Conservation (phyloP, 1,140 invertebrate species). For the Chlorops oryzae region DNA sequence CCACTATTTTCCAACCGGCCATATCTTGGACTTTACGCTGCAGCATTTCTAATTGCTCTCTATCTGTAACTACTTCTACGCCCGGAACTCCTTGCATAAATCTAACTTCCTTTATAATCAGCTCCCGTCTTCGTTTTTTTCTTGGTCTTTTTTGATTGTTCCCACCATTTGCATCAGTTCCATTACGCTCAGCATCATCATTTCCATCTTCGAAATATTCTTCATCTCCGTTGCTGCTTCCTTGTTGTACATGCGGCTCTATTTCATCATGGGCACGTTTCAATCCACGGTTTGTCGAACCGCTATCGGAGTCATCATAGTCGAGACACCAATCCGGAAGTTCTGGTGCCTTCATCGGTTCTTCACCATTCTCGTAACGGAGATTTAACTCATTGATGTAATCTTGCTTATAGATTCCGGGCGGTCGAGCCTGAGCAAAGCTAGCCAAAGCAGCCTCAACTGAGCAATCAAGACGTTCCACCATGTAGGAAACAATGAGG, state of each 20-base stretch:
- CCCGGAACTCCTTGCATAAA: constrained; percentile 80
- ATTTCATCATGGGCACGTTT: constrained; percentile 14
- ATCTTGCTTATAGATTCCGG: constrained; percentile 74
- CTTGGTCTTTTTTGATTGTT: constrained; percentile 7
- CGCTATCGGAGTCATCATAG: constrained; percentile 36
- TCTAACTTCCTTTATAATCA: constrained; percentile 52
- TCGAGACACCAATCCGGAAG: constrained; percentile 74
- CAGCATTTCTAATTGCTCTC: constrained; percentile 59
- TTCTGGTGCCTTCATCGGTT: constrained; percentile 64
- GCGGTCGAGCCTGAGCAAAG: constrained; percentile 67
- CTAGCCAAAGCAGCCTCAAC: constrained; percentile 72
- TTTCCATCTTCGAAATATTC: too few species aligned
- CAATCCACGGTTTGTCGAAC: neutral
- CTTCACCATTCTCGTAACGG: constrained; percentile 71
- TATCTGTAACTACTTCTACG: constrained; percentile 51
- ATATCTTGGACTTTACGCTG: constrained; percentile 73
- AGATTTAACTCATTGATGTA: constrained; percentile 67
- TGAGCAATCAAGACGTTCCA: constrained; percentile 69
- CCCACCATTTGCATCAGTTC: too few species aligned
- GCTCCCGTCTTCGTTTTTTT: constrained; percentile 46
- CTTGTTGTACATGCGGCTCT: too few species aligned
- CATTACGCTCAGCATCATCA: constrained; percentile 17
- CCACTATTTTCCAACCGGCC: constrained; percentile 73
- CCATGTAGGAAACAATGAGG: constrained; percentile 83
- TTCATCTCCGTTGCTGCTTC: neutral